phyloP scores from a whole-genome alignment of 2,797 vertebrate genomes.

The Acipenser ruthenus region DNA sequence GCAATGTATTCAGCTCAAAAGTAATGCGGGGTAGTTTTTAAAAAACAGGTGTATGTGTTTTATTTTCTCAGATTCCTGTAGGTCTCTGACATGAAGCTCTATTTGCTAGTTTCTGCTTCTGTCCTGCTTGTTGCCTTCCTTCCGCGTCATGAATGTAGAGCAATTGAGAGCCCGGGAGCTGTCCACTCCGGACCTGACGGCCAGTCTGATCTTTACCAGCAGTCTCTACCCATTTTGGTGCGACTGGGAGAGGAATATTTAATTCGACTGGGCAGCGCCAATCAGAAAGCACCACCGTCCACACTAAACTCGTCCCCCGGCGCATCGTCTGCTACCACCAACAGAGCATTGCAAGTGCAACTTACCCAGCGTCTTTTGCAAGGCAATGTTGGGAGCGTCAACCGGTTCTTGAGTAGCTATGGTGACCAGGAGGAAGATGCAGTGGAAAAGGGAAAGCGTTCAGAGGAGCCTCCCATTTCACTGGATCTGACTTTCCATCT shows the following conservation, averaged over 20 bases:
- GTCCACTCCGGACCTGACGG: conserved; percentile 44
- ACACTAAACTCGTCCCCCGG: conserved; percentile 48
- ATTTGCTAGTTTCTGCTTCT: conserved; percentile 78
- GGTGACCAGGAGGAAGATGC: conserved; percentile 49
- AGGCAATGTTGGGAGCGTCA: conserved; percentile 55
- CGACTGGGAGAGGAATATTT: conserved; percentile 92
- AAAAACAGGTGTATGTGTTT: too few species aligned
- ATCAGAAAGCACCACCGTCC: conserved; percentile 51
- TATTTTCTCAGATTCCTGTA: conserved; percentile 51
- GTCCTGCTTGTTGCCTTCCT: conserved; percentile 84
- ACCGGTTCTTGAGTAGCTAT: conserved; percentile 50
- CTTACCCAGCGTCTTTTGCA: conserved; percentile 68
- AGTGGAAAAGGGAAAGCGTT: conserved; percentile 72
- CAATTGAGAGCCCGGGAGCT: conserved; percentile 63
- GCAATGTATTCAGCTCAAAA: too few species aligned
- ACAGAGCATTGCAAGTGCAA: conserved; percentile 67
- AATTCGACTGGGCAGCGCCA: conserved; percentile 77
- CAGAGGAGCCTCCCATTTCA: conserved; percentile 88
- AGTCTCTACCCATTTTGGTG: conserved; percentile 72
- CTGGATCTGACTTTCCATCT: conserved; percentile 98
- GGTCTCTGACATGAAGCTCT: conserved; percentile 82
- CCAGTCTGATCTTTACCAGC: conserved; percentile 44
- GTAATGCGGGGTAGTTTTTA: too few species aligned
- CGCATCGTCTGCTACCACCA: conserved; percentile 62
- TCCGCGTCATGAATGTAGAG: conserved; percentile 83